Conservation (phyloP, 2,797 vertebrate species). For the Scomberomorus guttatus region DNA sequence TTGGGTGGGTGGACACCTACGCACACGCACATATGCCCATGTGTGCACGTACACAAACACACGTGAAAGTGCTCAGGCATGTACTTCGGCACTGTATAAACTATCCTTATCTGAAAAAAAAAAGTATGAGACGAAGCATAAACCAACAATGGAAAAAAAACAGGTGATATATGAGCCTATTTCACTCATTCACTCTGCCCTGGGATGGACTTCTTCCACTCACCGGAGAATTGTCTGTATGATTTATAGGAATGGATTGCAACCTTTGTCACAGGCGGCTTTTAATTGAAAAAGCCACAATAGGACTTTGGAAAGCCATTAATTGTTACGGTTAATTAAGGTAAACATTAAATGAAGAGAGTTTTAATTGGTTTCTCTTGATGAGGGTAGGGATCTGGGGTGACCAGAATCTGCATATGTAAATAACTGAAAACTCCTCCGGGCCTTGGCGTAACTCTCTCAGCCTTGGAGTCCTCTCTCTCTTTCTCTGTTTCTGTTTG, state of each 20-base stretch:
- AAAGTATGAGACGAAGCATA: background rate
- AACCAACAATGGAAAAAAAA: background rate
- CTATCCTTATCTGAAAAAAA: background rate
- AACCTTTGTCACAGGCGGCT: constrained; percentile 75
- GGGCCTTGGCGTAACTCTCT: constrained; percentile 67
- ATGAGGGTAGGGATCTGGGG: constrained; percentile 85
- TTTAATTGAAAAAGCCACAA: constrained; percentile 83
- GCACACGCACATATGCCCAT: constrained; percentile 14
- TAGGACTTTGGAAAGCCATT: constrained; percentile 80
- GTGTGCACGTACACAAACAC: too few species aligned
- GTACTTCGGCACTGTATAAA: background rate
- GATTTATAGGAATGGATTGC: constrained; percentile 70
- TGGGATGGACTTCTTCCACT: constrained; percentile 40
- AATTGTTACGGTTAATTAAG: constrained; percentile 85
- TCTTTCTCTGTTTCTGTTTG: constrained; percentile 24
- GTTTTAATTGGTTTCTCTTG: constrained; percentile 85
- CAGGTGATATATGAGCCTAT: constrained; percentile 45
- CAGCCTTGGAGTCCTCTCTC: constrained; percentile 19
- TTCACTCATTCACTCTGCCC: constrained; percentile 45
- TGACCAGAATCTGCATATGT: constrained; percentile 82
- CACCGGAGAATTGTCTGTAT: constrained; percentile 61
- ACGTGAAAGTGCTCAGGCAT: background rate
- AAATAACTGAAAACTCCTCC: constrained; percentile 82
- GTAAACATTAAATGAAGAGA: constrained; percentile 86
- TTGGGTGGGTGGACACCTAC: constrained; percentile 44